A percentile compares a stretch with the other conserved stretches of the same genome.
These are phyloP conservation scores for Heterodera carotae DNA, from an alignment of 1,140 invertebrate species.

Conservation along the genomic window DNA sequence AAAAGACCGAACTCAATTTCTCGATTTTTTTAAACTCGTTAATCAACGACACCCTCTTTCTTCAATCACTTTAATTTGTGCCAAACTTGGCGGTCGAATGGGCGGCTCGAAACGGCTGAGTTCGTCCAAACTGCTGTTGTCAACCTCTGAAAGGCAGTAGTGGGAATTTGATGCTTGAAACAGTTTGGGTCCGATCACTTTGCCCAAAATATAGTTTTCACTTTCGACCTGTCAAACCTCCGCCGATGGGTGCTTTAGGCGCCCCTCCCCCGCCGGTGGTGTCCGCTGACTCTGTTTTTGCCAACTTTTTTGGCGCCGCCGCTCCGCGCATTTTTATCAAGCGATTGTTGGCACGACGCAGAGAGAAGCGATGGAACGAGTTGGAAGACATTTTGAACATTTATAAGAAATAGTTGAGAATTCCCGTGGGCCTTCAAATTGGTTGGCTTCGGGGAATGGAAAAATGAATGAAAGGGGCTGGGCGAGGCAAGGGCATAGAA, in stretches of 20 bases:
- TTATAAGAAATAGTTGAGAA: too few relatives aligned
- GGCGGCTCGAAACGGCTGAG: constrained; percentile 53
- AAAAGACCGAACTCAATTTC: too few relatives aligned
- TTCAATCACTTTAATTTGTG: constrained; percentile 34
- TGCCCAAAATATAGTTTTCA: too few relatives aligned
- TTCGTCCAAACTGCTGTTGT: constrained; percentile 45
- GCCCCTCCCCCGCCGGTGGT: background rate
- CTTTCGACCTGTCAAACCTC: too few relatives aligned
- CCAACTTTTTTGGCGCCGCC: background rate
- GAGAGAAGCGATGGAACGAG: background rate
- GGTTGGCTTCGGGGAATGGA: background rate
- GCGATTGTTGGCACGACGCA: background rate
- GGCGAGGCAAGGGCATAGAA: background rate
- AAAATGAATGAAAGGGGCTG: background rate
- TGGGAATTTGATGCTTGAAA: background rate
- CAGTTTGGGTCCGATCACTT: too few relatives aligned
- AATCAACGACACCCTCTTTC: too few relatives aligned
- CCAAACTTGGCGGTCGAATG: constrained; percentile 53
- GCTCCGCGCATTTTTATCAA: background rate
- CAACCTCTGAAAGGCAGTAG: constrained; percentile 45
- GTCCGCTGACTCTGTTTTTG: background rate
- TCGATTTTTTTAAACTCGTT: too few relatives aligned
- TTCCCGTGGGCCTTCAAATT: background rate
- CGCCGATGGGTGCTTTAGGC: background rate
- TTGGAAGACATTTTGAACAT: background rate